Conservation (phyloP, 30 jellyfish, hydroid and myxozoan species). For the Aurelia sp. region DNA sequence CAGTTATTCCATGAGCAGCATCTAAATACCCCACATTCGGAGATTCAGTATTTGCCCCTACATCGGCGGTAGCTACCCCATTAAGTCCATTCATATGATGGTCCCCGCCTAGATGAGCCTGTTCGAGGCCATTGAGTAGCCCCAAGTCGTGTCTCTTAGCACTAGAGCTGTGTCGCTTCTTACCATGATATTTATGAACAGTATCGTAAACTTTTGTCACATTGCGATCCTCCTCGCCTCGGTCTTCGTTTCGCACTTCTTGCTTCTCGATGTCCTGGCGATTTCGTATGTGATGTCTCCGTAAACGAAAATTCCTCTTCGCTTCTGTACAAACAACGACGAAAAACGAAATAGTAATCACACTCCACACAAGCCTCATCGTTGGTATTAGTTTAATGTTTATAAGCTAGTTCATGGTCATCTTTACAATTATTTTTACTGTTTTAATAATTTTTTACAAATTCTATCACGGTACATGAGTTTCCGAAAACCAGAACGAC, state of each 20-base stretch:
- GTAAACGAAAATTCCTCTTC: constrained; percentile 17
- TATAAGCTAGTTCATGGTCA: constrained; percentile 9
- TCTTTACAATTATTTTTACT: constrained; percentile 10
- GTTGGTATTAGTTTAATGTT: neutral
- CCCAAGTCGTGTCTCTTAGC: constrained; percentile 68
- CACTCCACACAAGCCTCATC: constrained; percentile 42
- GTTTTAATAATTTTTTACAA: constrained; percentile 4
- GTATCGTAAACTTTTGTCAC: constrained; percentile 65
- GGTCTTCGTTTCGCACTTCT: constrained; percentile 27
- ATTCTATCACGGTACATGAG: constrained; percentile 21
- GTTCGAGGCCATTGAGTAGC: constrained; percentile 23
- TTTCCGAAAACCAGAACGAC: neutral
- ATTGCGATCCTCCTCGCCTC: constrained; percentile 62
- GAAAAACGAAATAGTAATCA: neutral
- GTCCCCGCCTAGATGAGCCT: neutral
- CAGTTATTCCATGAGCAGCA: constrained; percentile 66
- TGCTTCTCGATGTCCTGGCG: constrained; percentile 35
- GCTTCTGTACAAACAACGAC: neutral
- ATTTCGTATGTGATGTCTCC: constrained; percentile 4
- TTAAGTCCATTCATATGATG: constrained; percentile 32
- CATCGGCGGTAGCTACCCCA: constrained; percentile 50
- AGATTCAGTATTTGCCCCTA: constrained; percentile 35
- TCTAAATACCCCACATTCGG: constrained; percentile 50
- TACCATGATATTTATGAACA: constrained; percentile 57
- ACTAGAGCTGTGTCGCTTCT: constrained; percentile 17